Evolutionary conservation across 1,140 invertebrate genomes (phyloP), one percentile per base, ranked within the genome.

Genomic region (Drosophila sp.): DNA sequence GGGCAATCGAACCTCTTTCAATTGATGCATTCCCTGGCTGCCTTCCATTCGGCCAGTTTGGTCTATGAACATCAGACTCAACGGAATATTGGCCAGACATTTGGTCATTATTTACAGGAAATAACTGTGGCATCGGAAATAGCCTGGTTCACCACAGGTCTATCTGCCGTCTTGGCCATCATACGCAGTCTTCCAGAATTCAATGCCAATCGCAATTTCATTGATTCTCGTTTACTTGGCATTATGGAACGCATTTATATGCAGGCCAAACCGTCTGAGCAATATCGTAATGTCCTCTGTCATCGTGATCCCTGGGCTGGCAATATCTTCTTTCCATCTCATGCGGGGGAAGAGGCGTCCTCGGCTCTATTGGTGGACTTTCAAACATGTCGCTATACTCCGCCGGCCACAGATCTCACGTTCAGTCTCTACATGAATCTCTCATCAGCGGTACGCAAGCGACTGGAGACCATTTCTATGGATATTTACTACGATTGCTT

Each of bases 241-340:
- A 76, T 82, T 4, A 29, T 85, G 54, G 60, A 70, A 33, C 38
- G 41, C 2, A 64, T 91, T 4, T 83, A 89, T 40, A 75, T 77
- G 1, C 93, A 93, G 4, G 61, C 76, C 5, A 80, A 62, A 1
- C 56, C 73, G 2, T 91, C 72, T 0, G 89, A 82, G 25, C 77
- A 76, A 6, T 91, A 84, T 38, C 67, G 61, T 5, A 95, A 94
- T 68, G 94, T 95, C 0, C 77, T 95, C 4, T 93, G 92, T 56
- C 95, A 95, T 87, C 93, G 93, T 0, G 94, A 95, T 91, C 89
- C 94, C 1, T 95, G 95, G 94, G 92, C 93, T 30, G 94, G 94
- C 61, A 95, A 95, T 75, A 75, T 95, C 0, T 90, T 95, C 69
- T 95, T 94, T 78, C 66, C 94, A 93, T 57, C 44, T 1, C 23